Evolutionary conservation across 2,113 vertebrate species (phyloP), one percentile per base, ranked within the genome.

Genomic region (Onychorhynchus coronatus): DNA sequence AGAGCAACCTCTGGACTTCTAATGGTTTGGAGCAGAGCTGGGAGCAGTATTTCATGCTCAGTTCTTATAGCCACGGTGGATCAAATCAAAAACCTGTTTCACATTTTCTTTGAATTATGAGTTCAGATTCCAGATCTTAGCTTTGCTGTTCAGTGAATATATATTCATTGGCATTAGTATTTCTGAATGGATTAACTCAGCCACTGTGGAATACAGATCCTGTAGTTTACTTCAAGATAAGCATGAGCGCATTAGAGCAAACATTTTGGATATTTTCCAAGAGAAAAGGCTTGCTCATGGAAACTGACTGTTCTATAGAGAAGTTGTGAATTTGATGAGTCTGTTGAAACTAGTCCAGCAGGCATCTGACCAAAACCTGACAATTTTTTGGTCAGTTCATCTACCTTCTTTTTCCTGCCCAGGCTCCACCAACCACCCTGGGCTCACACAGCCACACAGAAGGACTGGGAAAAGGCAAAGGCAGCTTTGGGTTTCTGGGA

Each of bases 31-130:
- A 91, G 50, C n/a, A 83, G 67, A 83, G 31, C 14, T 66, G 80
- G 78, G 22, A 90, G 30, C 67, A 68, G 31, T 90, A 88, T 91
- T 93, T 95, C 75, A 85, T 79, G 41, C 6, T 82, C 30, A 46
- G 27, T 73, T 94, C 89, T 80, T 72, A 81, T 5, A 83, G 44
- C 1, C 6, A 28, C 14, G 31, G 61, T 63, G 42, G 79, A 74
- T 83, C 72, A 92, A 88, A 92, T 75, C 47, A 88, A 90, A 93
- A 94, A 28, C 30, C 79, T 92, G 68, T 86, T 96, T 95, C 78
- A 77, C 11, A 52, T 94, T 95, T 86, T 86, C 55, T 84, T 92
- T 93, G 88, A 95, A 92, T 93, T 95, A 90, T 85, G 88, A 59
- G 63, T 84, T 95, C 90, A 61, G 78, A 94, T 91, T 91, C 72